Evolutionary conservation across 2,113 vertebrate species (phyloP).

Genomic region (Toxotes chatareus): DNA sequence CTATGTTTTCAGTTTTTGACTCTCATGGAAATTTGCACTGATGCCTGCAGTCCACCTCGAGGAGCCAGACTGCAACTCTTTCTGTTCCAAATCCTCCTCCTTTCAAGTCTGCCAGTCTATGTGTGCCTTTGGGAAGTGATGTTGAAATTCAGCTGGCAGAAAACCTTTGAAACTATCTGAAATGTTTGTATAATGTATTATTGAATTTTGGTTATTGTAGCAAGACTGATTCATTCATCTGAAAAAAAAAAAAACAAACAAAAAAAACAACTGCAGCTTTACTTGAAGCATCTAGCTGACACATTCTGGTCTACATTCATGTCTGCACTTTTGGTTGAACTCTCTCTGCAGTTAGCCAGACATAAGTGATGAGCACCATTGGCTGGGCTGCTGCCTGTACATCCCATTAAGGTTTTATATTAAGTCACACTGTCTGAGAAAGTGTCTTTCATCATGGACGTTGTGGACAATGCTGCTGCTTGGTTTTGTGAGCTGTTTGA

Average conservation of each 20-base stretch:
- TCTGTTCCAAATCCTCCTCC: slow-evolving; percentile 34
- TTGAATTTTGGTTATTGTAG: slow-evolving; percentile 34
- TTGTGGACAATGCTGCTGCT: slow-evolving; percentile 30
- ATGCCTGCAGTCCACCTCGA: slow-evolving; percentile 50
- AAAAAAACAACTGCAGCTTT: neutral
- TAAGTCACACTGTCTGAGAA: slow-evolving; percentile 19
- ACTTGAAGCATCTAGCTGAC: neutral
- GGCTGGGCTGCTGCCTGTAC: slow-evolving; percentile 12
- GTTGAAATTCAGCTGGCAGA: slow-evolving; percentile 28
- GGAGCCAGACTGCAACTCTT: slow-evolving; percentile 38
- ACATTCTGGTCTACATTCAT: neutral
- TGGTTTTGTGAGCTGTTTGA: slow-evolving; percentile 31
- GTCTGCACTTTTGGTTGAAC: neutral
- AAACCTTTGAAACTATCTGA: slow-evolving; percentile 42
- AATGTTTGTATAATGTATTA: slow-evolving; percentile 44
- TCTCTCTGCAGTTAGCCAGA: slow-evolving; percentile 14
- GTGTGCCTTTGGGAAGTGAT: slow-evolving; percentile 23
- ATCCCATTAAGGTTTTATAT: slow-evolving; percentile 36
- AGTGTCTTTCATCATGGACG: slow-evolving; percentile 17
- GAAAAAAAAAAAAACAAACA: neutral
- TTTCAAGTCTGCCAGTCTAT: slow-evolving; percentile 42
- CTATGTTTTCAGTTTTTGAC: slow-evolving; percentile 27
- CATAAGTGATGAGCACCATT: slow-evolving; percentile 14
- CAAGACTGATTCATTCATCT: slow-evolving; percentile 26
- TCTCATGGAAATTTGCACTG: slow-evolving; percentile 15